Evolutionary conservation across 23 tunicate genomes (phyloP).

Genomic region (Phallusia fumigata): DNA sequence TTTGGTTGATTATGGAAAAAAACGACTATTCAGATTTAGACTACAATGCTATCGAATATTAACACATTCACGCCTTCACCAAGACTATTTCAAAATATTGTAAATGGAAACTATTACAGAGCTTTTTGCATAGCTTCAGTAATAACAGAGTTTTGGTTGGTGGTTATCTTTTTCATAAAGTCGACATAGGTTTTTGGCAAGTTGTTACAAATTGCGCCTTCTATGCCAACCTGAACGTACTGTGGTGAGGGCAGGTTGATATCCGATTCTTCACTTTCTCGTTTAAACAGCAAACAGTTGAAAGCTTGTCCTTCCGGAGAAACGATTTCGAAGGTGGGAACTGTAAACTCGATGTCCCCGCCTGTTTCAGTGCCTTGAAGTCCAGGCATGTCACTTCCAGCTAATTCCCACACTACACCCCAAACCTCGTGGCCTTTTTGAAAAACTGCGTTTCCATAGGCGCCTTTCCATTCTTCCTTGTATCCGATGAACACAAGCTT

Average conservation of each 20-base stretch:
- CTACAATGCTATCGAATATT: too few relatives aligned
- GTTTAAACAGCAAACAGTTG: constrained; percentile 21
- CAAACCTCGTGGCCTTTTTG: constrained; percentile 14
- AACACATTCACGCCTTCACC: too few relatives aligned
- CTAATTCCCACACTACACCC: constrained; percentile 42
- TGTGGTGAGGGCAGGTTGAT: constrained; percentile 27
- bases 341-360: not conserved
- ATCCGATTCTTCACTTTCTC: not conserved
- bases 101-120: not conserved
- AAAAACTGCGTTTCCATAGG: constrained; percentile 2
- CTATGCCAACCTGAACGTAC: constrained; percentile 14
- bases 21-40: too few relatives aligned
- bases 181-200: constrained; percentile 8
- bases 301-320: not conserved
- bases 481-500: constrained; percentile 9
- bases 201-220: constrained; percentile 4
- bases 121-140: constrained; percentile 19
- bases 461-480: constrained; percentile 37
- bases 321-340: constrained; percentile 12
- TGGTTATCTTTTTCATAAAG: constrained; percentile 8
- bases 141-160: constrained; percentile 16
- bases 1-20: too few relatives aligned
- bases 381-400: constrained; percentile 10
- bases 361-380: constrained; percentile 27
- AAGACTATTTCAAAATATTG: too few relatives aligned